Evolutionary conservation across 2,797 vertebrate genomes (phyloP).

Genomic region (Loriculus beryllinus): DNA sequence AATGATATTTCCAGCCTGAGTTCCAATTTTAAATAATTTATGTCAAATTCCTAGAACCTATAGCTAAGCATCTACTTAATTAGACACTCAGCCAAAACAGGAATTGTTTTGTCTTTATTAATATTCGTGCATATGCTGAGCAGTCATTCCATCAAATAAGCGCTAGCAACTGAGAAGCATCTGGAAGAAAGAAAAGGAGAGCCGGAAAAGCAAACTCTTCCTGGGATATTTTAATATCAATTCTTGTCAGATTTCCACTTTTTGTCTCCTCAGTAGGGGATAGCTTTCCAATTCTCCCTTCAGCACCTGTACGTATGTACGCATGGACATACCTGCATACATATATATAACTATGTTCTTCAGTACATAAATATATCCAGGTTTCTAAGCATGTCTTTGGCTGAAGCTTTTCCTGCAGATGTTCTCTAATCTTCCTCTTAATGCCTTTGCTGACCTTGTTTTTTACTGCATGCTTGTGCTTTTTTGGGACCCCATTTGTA

Average conservation of each 20-base stretch:
- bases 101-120: neutral
- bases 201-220: neutral
- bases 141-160: neutral
- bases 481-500: neutral
- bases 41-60: neutral
- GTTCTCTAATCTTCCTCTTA: neutral
- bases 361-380: neutral
- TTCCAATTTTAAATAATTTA: neutral
- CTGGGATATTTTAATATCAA: neutral
- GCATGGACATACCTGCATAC: neutral
- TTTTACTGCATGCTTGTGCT: neutral
- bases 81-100: neutral
- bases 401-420: neutral
- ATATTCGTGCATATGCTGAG: neutral
- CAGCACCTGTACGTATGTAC: neutral
- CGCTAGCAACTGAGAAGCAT: neutral
- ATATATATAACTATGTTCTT: neutral
- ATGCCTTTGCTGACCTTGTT: neutral
- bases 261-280: neutral
- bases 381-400: neutral
- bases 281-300: neutral
- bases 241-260: neutral
- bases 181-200: neutral
- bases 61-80: neutral
- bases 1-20: neutral